Percentiles rank a stretch among this genome's conserved stretches.
Evolutionary conservation across 1,140 invertebrate genomes (phyloP).

Genomic region (Trachymyrmex septentrionalis): DNA sequence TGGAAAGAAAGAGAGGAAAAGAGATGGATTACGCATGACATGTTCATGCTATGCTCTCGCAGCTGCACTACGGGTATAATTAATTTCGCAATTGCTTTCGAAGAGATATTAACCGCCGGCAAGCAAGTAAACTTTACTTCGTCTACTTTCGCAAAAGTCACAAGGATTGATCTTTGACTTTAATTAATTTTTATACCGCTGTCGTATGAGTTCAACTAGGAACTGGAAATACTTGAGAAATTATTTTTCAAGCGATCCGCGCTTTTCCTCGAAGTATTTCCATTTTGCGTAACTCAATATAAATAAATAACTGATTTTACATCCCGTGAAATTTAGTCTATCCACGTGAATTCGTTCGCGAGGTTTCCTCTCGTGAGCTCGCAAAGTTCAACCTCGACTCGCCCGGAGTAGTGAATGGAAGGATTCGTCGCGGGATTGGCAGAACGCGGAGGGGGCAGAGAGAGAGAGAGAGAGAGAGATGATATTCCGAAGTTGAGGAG

Average conservation of each 20-base stretch:
- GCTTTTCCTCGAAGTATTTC: not conserved
- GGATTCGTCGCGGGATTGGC: constrained; percentile 48
- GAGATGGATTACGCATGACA: not conserved
- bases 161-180: not conserved
- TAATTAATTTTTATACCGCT: not conserved
- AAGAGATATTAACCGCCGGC: not conserved
- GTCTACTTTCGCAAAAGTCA: not conserved
- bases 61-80: constrained; percentile 32
- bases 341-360: not conserved
- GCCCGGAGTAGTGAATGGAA: constrained; percentile 55
- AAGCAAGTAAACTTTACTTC: not conserved
- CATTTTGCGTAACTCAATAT: not conserved
- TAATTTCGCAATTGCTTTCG: constrained; percentile 14
- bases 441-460: constrained; percentile 49
- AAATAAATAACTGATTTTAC: constrained; percentile 3
- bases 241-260: not conserved
- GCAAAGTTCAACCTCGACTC: constrained; percentile 11
- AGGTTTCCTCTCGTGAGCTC: not conserved
- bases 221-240: constrained; percentile 3
- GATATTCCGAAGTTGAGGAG: constrained; percentile 75
- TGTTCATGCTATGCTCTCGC: constrained; percentile 5
- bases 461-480: constrained; percentile 57
- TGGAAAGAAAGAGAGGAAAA: not conserved
- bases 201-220: not conserved
- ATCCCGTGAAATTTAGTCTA: not conserved